Evolutionary conservation across 2,888 invertebrate species (phyloP).

Genomic region (Drosophila algonquin): DNA sequence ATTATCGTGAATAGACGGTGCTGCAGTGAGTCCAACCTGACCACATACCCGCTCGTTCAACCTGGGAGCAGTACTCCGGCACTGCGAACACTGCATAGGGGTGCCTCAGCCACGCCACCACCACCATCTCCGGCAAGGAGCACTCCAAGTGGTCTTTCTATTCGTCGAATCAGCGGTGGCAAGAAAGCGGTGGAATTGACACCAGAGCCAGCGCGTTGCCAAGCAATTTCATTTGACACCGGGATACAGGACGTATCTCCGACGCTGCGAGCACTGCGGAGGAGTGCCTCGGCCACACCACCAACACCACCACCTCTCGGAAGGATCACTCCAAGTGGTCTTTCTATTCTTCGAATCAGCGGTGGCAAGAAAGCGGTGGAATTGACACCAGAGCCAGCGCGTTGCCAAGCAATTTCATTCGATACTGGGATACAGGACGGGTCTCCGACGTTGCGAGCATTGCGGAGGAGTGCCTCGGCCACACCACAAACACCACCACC

Average conservation of each 20-base stretch:
- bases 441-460: no score
- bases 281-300: no score
- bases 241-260: neutral
- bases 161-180: slow-evolving; percentile 5
- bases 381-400: slow-evolving; percentile 53
- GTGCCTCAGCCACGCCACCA: neutral
- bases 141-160: slow-evolving; percentile 43
- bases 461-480: no score
- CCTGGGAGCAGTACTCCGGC: neutral
- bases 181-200: slow-evolving; percentile 56
- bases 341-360: neutral
- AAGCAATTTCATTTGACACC: neutral
- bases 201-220: slow-evolving; percentile 50
- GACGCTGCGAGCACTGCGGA: no score
- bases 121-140: slow-evolving; percentile 55
- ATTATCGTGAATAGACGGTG: slow-evolving; percentile 73
- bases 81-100: neutral
- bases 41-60: slow-evolving; percentile 2
- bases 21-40: slow-evolving; percentile 49
- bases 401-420: slow-evolving; percentile 17
- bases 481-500: no score
- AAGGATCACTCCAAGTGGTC: slow-evolving; percentile 54
- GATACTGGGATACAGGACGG: neutral
- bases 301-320: slow-evolving; percentile 20
- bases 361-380: slow-evolving; percentile 52